phyloP scores from a whole-genome alignment of 2,113 vertebrate species.

The Epinephelus cyanopodus region DNA sequence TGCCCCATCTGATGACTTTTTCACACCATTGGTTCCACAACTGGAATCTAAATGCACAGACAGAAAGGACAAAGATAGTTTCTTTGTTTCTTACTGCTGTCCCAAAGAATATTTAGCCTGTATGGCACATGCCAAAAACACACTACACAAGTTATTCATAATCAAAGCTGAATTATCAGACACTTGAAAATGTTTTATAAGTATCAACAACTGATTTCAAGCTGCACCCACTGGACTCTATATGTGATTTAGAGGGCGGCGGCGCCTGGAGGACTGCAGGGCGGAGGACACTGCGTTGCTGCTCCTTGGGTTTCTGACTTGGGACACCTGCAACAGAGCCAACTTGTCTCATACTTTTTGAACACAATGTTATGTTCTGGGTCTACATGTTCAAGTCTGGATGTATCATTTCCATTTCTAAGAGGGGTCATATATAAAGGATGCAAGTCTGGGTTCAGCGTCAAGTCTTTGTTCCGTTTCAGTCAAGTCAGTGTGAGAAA shows the following conservation, averaged over 20 bases:
- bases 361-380: slow-evolving; percentile 7
- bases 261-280: slow-evolving; percentile 96
- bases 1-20: slow-evolving; percentile 85
- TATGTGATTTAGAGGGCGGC: slow-evolving; percentile 89
- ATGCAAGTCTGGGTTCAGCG: not conserved
- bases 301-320: slow-evolving; percentile 98
- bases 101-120: not conserved
- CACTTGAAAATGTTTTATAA: slow-evolving; percentile 13
- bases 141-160: not conserved
- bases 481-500: slow-evolving; percentile 7
- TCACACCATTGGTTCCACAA: slow-evolving; percentile 96
- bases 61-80: not conserved
- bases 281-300: slow-evolving; percentile 95
- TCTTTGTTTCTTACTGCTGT: not conserved
- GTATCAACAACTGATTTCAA: slow-evolving; percentile 17
- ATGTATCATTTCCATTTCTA: slow-evolving; percentile 20
- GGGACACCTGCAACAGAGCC: slow-evolving; percentile 90
- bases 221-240: slow-evolving; percentile 88
- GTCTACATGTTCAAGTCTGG: slow-evolving; percentile 13
- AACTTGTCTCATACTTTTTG: slow-evolving; percentile 51
- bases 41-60: slow-evolving; percentile 83
- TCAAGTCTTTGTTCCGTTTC: slow-evolving; percentile 2
- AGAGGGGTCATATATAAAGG: slow-evolving; percentile 19
- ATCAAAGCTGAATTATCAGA: not conserved
- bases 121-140: not conserved